These are phyloP conservation scores for Steatornis caripensis DNA, from an alignment of 2,113 vertebrate species.

Conservation along the genomic window DNA sequence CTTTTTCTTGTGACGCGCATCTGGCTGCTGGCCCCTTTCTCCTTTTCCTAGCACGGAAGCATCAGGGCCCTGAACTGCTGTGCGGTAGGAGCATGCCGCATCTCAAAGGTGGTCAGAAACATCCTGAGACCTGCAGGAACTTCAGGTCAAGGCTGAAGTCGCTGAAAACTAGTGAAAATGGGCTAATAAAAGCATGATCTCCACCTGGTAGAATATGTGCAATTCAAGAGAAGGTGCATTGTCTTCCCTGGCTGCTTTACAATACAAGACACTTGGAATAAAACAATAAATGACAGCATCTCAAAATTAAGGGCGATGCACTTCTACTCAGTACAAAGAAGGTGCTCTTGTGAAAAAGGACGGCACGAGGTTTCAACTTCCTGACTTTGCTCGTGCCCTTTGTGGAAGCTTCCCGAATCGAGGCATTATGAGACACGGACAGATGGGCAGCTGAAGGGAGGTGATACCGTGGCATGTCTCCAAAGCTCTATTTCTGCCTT, in stretches of 20 bases:
- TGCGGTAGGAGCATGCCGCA: accelerated
- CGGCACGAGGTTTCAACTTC: neutral
- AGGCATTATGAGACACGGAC: neutral
- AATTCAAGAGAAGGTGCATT: neutral
- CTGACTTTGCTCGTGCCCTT: neutral
- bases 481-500: neutral
- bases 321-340: neutral
- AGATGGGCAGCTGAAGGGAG: neutral
- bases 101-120: neutral
- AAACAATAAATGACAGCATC: neutral
- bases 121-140: neutral
- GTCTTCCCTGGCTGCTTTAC: neutral
- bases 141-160: neutral
- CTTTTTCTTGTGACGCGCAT: neutral
- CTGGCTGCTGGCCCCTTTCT: neutral
- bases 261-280: neutral
- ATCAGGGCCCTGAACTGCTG: neutral
- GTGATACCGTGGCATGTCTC: neutral
- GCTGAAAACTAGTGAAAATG: neutral
- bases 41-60: neutral
- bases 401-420: neutral
- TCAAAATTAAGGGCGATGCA: neutral
- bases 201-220: neutral
- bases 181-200: neutral
- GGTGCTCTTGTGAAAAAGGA: neutral